A percentile compares a stretch with the other conserved stretches of the same genome.
Conservation (phyloP, 2,797 vertebrate species). For the Sebastes minor region DNA sequence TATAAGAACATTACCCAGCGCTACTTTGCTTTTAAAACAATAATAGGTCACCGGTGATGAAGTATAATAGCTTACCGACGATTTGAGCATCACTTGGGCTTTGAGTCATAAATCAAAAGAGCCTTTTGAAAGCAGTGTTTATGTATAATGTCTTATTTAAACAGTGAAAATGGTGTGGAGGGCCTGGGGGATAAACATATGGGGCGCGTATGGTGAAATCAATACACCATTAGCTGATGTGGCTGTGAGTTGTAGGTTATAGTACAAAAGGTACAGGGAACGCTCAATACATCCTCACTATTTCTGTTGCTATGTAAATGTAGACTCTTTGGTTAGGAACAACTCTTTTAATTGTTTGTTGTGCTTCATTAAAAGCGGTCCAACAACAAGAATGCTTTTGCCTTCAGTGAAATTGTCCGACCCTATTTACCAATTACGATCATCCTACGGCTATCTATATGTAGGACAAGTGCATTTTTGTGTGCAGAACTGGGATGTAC, state of each 20-base stretch:
- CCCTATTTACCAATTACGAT: not conserved
- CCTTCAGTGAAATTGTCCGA: not conserved
- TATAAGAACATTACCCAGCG: conserved; percentile 44
- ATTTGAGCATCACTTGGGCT: conserved; percentile 62
- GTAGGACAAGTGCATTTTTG: not conserved
- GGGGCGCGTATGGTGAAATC: conserved; percentile 72
- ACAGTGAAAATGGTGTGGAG: conserved; percentile 70
- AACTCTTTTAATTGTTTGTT: conserved; percentile 48
- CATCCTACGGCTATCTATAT: not conserved
- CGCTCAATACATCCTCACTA: conserved; percentile 62
- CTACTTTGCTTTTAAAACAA: conserved; percentile 57
- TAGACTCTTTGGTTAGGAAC: conserved; percentile 22
- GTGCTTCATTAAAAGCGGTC: conserved; percentile 35
- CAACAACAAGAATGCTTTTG: not conserved
- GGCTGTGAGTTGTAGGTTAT: conserved; percentile 62
- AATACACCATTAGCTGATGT: conserved; percentile 80
- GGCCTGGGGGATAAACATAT: conserved; percentile 77
- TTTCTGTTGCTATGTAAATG: conserved; percentile 63
- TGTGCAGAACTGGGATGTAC: not conserved
- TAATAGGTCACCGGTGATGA: conserved; percentile 55
- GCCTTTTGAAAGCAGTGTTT: conserved; percentile 72
- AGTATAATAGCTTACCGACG: conserved; percentile 49
- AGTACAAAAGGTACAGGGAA: conserved; percentile 61
- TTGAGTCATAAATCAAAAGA: conserved; percentile 70
- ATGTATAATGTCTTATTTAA: conserved; percentile 77